These are phyloP conservation scores for Capitella teleta DNA, from an alignment of 1,140 invertebrate species.

Conservation along the genomic window DNA sequence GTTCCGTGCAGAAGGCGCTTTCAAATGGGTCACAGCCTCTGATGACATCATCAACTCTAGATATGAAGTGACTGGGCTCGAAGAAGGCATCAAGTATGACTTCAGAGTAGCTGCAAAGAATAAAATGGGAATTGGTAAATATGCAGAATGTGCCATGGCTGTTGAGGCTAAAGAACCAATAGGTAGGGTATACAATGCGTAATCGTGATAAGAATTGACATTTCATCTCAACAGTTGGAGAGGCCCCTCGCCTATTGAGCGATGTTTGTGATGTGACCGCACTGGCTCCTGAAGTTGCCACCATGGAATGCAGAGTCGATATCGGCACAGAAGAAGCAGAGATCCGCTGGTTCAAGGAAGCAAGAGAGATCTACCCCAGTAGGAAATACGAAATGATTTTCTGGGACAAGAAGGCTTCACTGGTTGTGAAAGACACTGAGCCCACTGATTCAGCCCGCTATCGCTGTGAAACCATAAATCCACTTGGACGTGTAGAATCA, in stretches of 20 bases:
- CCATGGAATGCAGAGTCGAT: conserved; percentile 11
- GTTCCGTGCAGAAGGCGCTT: conserved; percentile 5
- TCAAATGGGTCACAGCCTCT: conserved; percentile 6
- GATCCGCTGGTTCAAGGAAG: conserved; percentile 12
- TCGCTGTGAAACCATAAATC: conserved; percentile 28
- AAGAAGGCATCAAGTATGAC: conserved; percentile 76
- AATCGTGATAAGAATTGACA: not conserved
- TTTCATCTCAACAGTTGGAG: conserved; percentile 8
- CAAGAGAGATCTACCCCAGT: conserved; percentile 27
- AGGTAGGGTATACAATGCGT: conserved; percentile 2
- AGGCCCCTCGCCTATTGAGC: conserved; percentile 7
- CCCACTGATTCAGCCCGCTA: conserved; percentile 35
- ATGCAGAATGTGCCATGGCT: conserved; percentile 57
- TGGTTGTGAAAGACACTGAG: conserved; percentile 36
- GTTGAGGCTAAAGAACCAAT: conserved; percentile 11
- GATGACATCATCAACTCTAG: conserved; percentile 1
- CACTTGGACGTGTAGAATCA: conserved; percentile 32
- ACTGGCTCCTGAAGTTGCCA: conserved; percentile 11
- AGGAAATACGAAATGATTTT: conserved; percentile 38
- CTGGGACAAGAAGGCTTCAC: conserved; percentile 31
- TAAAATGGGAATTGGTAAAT: conserved; percentile 78
- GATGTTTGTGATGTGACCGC: conserved; percentile 7
- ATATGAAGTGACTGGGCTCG: conserved; percentile 66
- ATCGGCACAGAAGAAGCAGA: conserved; percentile 7
- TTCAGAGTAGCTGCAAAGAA: conserved; percentile 91